Conservation (phyloP, 2,888 invertebrate genomes). For the Rhagonycha lutea region DNA sequence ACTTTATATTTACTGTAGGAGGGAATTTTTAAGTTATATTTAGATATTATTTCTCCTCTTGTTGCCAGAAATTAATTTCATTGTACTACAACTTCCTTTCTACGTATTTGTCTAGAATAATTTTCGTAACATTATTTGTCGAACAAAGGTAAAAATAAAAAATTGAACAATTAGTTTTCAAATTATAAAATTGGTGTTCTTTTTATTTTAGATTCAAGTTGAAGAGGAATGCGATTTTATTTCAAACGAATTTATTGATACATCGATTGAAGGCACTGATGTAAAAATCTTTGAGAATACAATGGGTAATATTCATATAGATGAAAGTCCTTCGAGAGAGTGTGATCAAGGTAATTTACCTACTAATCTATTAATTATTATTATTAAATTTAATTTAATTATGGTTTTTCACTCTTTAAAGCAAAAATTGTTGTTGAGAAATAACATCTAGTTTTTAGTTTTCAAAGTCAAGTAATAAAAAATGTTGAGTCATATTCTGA, state of each 20-base stretch:
- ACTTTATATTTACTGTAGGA: background rate
- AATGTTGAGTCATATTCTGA: no score
- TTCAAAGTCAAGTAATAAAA: no score
- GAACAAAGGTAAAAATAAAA: background rate
- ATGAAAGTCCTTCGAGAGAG: background rate
- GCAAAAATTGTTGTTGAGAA: no score
- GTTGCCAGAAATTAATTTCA: background rate
- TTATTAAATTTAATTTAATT: background rate
- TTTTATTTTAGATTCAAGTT: background rate
- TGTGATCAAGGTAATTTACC: background rate
- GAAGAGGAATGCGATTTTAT: no score
- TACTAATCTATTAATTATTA: no score
- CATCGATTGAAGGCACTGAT: no score
- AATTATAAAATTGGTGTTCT: background rate
- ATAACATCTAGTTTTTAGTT: no score
- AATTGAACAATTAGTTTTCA: background rate
- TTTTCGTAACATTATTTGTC: background rate
- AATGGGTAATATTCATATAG: background rate
- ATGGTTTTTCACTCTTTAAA: background rate
- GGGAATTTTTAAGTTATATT: background rate
- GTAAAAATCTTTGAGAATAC: background rate
- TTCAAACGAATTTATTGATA: no score
- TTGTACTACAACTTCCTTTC: background rate
- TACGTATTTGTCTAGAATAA: background rate
- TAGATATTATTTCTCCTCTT: background rate